Percentiles rank a stretch among this genome's conserved stretches.
Evolutionary conservation across 92 coral and sea anemone genomes (phyloP).

Genomic region (Epizoanthus fatuus): DNA sequence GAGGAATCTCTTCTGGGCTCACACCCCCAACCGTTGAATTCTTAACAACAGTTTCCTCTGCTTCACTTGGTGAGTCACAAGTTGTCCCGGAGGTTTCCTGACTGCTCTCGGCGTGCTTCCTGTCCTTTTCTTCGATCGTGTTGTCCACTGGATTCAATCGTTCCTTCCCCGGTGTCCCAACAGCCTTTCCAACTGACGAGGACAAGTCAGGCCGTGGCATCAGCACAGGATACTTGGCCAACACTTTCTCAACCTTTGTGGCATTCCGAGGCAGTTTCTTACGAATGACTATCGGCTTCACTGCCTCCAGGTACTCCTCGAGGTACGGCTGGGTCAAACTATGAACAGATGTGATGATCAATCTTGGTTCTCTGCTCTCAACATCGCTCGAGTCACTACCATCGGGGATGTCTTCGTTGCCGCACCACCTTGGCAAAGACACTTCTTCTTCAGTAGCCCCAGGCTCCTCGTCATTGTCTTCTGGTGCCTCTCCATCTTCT

Average conservation of each 20-base stretch:
- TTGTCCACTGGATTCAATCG: not conserved
- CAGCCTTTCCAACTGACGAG: not conserved
- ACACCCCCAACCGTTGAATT: not conserved
- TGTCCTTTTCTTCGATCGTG: not conserved
- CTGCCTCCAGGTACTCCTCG: conserved; percentile 27
- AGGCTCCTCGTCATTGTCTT: conserved; percentile 16
- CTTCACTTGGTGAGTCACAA: not conserved
- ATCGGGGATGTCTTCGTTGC: not conserved
- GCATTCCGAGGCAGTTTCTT: conserved; percentile 33
- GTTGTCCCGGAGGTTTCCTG: not conserved
- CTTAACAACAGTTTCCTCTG: not conserved
- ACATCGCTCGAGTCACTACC: not conserved
- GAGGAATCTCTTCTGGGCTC: not conserved
- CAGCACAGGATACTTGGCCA: conserved; percentile 38
- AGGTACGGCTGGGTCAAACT: not conserved
- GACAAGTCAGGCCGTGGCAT: conserved; percentile 35
- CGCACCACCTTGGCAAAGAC: conserved; percentile 3
- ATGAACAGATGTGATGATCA: not conserved
- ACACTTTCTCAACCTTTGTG: conserved; percentile 26
- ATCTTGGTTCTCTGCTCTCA: not conserved
- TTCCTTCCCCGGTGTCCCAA: not conserved
- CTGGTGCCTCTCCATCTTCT: not conserved
- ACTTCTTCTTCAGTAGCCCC: conserved; percentile 1
- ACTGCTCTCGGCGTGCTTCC: not conserved
- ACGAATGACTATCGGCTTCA: conserved; percentile 36